Base-by-base conservation (phyloP, 1,140 invertebrate genomes). In the Aplysia californica region DNA sequence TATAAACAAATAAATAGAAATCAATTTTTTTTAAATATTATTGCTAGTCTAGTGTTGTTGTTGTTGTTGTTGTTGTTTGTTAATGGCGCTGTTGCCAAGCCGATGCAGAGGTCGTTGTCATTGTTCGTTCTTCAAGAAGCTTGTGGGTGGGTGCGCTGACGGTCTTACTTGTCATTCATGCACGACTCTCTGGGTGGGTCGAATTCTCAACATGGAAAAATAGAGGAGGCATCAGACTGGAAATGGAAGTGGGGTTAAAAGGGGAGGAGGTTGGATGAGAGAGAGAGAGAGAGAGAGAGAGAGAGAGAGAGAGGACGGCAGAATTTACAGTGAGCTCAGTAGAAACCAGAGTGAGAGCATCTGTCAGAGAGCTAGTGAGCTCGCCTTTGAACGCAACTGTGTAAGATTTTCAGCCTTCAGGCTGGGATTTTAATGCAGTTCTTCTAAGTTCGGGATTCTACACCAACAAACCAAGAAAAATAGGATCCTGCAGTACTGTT, bases 251-350 rank as follows among this genome's bases (percentile, higher is more conserved):
- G 58, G 29, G 29, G 29, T 10, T 18, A 29, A 61, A 29, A 61
- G 29, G 29, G 18, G 29, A 29, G 26, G 29, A 31, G 29, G 29
- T 6, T 18, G 29, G 29, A 29, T 18, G 58, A 61, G 58, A 61
- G 58, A 61, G 58, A 61, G 58, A 61, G 58, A 61, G 58, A 61
- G 58, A 61, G 58, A 61, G 58, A 61, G 58, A 61, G 58, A 61
- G 58, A 61, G 58, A 61, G 58, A 61, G 58, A 61, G 58, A 61
- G 58, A 61, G 58, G 29, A 26, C 10, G 58, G 29, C 10, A 61
- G 58, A 61, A 26, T n/a, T n/a, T n/a, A n/a, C n/a, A n/a, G n/a
- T n/a, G n/a, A n/a, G n/a, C n/a, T n/a, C n/a, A n/a, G n/a, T n/a
- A n/a, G n/a, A n/a, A n/a, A n/a, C n/a, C n/a, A 61, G 58, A 61